Conservation (phyloP, 1,140 invertebrate species). For the Cotesia typhae region DNA sequence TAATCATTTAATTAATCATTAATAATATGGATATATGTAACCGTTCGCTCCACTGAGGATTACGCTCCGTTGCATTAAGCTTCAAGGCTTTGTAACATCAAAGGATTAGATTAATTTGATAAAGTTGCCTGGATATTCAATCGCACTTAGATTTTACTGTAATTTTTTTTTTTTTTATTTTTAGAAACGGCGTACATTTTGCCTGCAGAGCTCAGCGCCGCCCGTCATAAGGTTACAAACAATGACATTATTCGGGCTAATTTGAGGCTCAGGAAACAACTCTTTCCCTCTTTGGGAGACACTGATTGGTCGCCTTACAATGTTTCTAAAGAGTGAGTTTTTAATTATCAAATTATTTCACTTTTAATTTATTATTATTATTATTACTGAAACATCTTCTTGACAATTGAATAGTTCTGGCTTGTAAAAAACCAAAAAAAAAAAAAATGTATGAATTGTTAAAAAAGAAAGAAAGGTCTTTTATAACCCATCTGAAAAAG, state of each 20-base stretch:
- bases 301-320: conserved; percentile 77
- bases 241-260: conserved; percentile 75
- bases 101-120: too few species aligned
- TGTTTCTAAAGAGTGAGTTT: conserved; percentile 81
- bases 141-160: not conserved
- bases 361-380: not conserved
- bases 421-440: too few species aligned
- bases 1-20: conserved; percentile 1
- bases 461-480: not conserved
- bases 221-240: conserved; percentile 73
- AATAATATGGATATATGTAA: too few species aligned
- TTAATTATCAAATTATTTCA: not conserved
- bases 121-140: too few species aligned
- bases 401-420: too few species aligned
- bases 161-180: conserved; percentile 46
- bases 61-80: not conserved
- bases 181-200: conserved; percentile 85
- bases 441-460: too few species aligned
- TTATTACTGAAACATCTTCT: not conserved
- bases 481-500: not conserved
- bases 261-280: conserved; percentile 68
- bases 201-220: conserved; percentile 75
- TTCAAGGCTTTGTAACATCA: too few species aligned
- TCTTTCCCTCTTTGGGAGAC: conserved; percentile 57
- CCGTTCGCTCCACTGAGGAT: not conserved